A percentile compares a stretch with the other conserved stretches of the same genome.
Evolutionary conservation across 2,113 vertebrate species (phyloP).

Genomic region (rabbit (Oryctolagus cuniculus)): mOryCun1.1 NC_091433.1:104771001-104771500

Average conservation of each 20-base stretch:
- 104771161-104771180: conserved; percentile 79
- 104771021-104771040: background rate
- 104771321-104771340: conserved; percentile 39
- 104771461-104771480: background rate
- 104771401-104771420: background rate
- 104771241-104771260: conserved; percentile 77
- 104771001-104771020: conserved; percentile 61
- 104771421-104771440: background rate
- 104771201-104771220: conserved; percentile 76
- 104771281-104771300: conserved; percentile 66
- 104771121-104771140: conserved; percentile 68
- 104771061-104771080: conserved; percentile 62
- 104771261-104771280: conserved; percentile 59
- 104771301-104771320: conserved; percentile 60
- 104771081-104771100: background rate
- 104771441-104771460: background rate
- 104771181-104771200: conserved; percentile 77
- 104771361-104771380: conserved; percentile 47
- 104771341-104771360: background rate
- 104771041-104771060: conserved; percentile 58
- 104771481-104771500: background rate
- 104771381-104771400: background rate
- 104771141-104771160: conserved; percentile 73
- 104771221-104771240: conserved; percentile 62
- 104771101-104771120: conserved; percentile 66